These are phyloP conservation scores for Agriopis leucophaearia DNA, from an alignment of 2,888 invertebrate genomes.

Conservation along the genomic window DNA sequence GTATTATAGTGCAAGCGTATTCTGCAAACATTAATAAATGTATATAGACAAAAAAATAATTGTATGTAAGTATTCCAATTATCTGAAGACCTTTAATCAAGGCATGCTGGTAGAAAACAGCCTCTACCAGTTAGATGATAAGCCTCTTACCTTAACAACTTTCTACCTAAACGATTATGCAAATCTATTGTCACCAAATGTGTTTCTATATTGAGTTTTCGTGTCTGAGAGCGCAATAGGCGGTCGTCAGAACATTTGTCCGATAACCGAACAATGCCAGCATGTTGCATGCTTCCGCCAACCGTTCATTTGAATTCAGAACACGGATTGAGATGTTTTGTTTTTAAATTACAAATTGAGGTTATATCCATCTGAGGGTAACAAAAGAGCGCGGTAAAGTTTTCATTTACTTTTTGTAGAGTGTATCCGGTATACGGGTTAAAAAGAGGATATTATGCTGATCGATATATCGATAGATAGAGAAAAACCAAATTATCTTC, in stretches of 20 bases:
- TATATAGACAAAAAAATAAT: no score
- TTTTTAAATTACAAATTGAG: constrained; percentile 52
- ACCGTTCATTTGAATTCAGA: constrained; percentile 69
- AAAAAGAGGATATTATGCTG: background rate
- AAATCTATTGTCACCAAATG: constrained; percentile 45
- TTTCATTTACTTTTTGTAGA: constrained; percentile 4
- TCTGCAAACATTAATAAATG: no score
- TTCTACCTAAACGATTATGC: constrained; percentile 31
- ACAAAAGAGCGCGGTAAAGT: constrained; percentile 35
- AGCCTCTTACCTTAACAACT: background rate
- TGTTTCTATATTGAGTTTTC: constrained; percentile 50
- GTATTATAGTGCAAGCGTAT: no score
- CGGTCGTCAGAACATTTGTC: constrained; percentile 64
- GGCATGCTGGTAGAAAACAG: background rate
- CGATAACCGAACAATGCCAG: constrained; percentile 62
- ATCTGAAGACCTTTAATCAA: no score
- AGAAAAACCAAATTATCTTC: no score
- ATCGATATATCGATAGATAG: background rate
- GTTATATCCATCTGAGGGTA: constrained; percentile 31
- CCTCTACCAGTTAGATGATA: constrained; percentile 13
- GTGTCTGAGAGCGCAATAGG: constrained; percentile 56
- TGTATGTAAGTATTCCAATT: no score
- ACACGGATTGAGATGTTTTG: constrained; percentile 63
- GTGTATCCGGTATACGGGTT: background rate
- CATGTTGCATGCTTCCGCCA: constrained; percentile 59